Evolutionary conservation across 2,113 vertebrate species (phyloP).

Genomic region (Pleuronectes platessa): DNA sequence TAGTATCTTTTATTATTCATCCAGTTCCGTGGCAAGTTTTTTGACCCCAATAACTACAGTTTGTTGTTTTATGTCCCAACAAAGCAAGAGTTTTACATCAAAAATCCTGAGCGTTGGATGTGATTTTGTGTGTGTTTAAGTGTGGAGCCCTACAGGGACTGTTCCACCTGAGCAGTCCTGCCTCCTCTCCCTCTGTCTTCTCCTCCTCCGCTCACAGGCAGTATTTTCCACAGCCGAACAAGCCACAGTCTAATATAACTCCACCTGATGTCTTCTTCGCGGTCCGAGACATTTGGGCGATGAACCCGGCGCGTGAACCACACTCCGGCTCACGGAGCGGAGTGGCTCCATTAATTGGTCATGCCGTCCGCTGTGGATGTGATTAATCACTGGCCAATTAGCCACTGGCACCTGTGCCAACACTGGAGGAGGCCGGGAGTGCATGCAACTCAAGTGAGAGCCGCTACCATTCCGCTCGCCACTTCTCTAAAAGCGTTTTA

Average conservation of each 20-base stretch:
- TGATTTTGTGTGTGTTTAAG: neutral
- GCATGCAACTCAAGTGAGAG: constrained; percentile 48
- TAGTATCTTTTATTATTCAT: neutral
- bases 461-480: constrained; percentile 47
- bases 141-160: neutral
- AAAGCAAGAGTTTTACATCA: constrained; percentile 20
- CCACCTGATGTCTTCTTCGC: constrained; percentile 27
- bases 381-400: constrained; percentile 77
- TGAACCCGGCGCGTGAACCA: constrained; percentile 33
- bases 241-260: constrained; percentile 15
- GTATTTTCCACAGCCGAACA: neutral
- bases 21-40: neutral
- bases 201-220: neutral
- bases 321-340: constrained; percentile 16
- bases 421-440: constrained; percentile 34
- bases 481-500: constrained; percentile 72
- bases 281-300: constrained; percentile 25
- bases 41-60: neutral
- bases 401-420: constrained; percentile 66
- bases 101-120: constrained; percentile 28
- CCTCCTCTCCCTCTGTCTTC: neutral
- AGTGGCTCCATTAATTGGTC: constrained; percentile 64
- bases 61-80: neutral
- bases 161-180: constrained; percentile 1
- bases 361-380: constrained; percentile 61